These are phyloP conservation scores for Clarias gariepinus DNA, from an alignment of 2,113 vertebrate species.

Conservation along the genomic window DNA sequence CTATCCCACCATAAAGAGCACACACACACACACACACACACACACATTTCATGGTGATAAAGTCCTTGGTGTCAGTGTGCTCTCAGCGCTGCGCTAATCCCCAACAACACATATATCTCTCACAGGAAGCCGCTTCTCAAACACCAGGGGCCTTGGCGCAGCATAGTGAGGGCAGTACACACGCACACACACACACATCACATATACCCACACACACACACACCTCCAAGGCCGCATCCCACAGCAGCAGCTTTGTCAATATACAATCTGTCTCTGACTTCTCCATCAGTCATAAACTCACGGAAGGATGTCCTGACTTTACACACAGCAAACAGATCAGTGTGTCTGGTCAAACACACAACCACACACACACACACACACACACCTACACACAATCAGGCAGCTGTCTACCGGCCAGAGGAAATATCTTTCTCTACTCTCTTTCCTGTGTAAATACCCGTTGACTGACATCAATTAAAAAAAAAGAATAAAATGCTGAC, in stretches of 20 bases:
- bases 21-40: constrained; percentile 29
- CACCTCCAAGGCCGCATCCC: constrained; percentile 28
- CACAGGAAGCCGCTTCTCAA: constrained; percentile 50
- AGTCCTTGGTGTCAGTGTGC: constrained; percentile 45
- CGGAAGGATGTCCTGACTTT: constrained; percentile 41
- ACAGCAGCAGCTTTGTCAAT: constrained; percentile 11
- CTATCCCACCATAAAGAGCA: background rate
- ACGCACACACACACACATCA: constrained; percentile 10
- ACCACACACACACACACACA: constrained; percentile 18
- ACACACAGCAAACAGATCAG: constrained; percentile 31
- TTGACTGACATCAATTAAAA: constrained; percentile 32
- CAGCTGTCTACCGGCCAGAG: constrained; percentile 22
- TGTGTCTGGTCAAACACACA: constrained; percentile 38
- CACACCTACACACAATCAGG: background rate
- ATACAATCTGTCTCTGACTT: background rate
- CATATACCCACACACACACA: constrained; percentile 9
- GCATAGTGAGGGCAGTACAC: background rate
- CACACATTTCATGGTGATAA: constrained; percentile 45
- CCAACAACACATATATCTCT: constrained; percentile 44
- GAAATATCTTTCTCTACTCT: constrained; percentile 42
- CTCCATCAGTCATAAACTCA: constrained; percentile 27
- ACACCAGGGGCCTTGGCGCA: constrained; percentile 30
- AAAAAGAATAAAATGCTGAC: background rate
- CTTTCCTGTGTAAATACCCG: background rate
- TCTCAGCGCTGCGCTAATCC: constrained; percentile 43